Conservation (phyloP, 2,888 invertebrate genomes). For the Hybos culiciformis region DNA sequence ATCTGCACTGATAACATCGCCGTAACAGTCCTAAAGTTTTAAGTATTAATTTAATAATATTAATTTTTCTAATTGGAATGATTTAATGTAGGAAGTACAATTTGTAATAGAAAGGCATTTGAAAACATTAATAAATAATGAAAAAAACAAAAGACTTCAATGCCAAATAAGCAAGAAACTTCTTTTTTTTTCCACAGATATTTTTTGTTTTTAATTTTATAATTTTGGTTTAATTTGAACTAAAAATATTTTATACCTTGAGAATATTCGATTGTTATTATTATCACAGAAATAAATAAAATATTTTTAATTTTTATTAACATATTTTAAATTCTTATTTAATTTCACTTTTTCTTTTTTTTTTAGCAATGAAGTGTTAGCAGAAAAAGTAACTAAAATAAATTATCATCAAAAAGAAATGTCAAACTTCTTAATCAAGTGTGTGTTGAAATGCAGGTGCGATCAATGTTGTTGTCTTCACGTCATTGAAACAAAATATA, state of each 20-base stretch:
- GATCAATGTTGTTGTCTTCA: not conserved
- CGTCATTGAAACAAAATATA: no score
- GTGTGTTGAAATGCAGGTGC: not conserved
- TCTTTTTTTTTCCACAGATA: not conserved
- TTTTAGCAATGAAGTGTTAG: not conserved
- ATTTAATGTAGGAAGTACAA: not conserved
- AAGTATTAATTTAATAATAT: not conserved
- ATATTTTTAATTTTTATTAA: not conserved
- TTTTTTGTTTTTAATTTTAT: not conserved
- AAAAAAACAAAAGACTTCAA: conserved; percentile 1
- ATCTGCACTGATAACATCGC: conserved; percentile 72
- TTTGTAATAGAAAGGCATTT: no score
- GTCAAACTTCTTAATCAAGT: no score
- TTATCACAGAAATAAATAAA: not conserved
- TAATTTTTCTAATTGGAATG: not conserved
- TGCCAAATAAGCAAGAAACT: not conserved
- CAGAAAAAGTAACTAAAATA: not conserved
- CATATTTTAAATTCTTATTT: not conserved
- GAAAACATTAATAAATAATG: not conserved
- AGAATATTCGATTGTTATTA: not conserved
- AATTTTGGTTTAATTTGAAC: no score
- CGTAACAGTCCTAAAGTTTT: conserved; percentile 46
- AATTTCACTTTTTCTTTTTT: not conserved
- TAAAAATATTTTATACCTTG: not conserved
- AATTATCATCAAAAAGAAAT: no score